Evolutionary conservation across 2,888 invertebrate species (phyloP), one percentile per base, ranked within the genome.

Genomic region (Xanthia togata): DNA sequence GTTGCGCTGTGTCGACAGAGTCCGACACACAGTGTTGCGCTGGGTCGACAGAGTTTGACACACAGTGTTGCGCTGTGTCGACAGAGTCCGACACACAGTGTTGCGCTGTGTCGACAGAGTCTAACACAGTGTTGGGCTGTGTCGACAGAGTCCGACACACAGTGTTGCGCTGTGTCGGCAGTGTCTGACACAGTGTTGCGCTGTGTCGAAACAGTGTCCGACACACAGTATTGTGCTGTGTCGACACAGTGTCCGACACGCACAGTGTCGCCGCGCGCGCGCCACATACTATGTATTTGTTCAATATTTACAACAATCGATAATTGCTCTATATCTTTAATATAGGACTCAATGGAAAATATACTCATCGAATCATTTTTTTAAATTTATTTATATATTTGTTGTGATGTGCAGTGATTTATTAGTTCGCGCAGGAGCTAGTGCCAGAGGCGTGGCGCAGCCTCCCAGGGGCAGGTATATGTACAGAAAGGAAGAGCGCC

Each of bases 261-360:
- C n/a, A 2, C 55, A 26, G 57, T 31, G 53, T 8, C 59, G 23
- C 55, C 41, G 12, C 83, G 68, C 76, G 83, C 86, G 76, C 84
- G 80, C 84, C 70, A 82, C 85, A 84, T 65, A 78, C 78, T 87
- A 78, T 87, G 83, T 79, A 83, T 81, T 44, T 85, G 79, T 84
- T 90, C 83, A 89, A 91, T 94, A 94, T 94, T 90, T 94, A 94
- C 94, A 94, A 93, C 91, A 88, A 91, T 91, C 89, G 60, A 87
- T 92, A 91, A 92, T 93, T 90, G 90, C 89, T 90, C 91, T 88
- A 88, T 85, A 82, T 65, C 77, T 89, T 87, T 82, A 87, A 83
- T 87, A 83, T 80, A 83, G 81, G 88, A 88, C 83, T 89, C 87
- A 81, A 85, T 87, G 86, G 85, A 88, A 90, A 89, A 89, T 87